Conservation (phyloP, 1,140 invertebrate genomes). For the Solenopsis fugax region DNA sequence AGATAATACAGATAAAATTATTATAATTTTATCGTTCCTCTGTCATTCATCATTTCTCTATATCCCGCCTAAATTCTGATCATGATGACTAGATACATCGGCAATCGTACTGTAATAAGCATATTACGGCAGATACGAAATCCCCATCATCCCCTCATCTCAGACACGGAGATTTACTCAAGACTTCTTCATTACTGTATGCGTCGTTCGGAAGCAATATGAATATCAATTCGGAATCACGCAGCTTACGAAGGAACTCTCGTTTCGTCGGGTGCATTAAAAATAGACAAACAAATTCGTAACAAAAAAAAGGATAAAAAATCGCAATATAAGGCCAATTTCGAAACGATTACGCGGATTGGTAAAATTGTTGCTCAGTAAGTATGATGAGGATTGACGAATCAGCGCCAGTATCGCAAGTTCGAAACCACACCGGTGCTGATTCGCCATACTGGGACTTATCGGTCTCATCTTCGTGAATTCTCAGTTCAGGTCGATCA, state of each 20-base stretch:
- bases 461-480: background rate
- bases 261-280: background rate
- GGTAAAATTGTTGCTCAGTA: background rate
- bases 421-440: background rate
- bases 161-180: background rate
- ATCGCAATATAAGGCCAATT: background rate
- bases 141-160: background rate
- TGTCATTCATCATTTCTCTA: background rate
- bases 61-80: slow-evolving; percentile 10
- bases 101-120: slow-evolving; percentile 1
- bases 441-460: background rate
- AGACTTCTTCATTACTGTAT: background rate
- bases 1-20: slow-evolving; percentile 19
- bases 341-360: background rate
- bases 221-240: background rate
- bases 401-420: background rate
- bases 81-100: slow-evolving; percentile 46
- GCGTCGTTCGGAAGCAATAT: background rate
- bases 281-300: slow-evolving; percentile 1
- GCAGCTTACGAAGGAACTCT: background rate
- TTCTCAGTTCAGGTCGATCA: slow-evolving; percentile 76
- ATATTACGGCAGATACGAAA: background rate
- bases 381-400: background rate
- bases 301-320: background rate
- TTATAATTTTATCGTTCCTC: background rate